Conservation (phyloP, 2,797 vertebrate species). For the Miichthys miiuy region DNA sequence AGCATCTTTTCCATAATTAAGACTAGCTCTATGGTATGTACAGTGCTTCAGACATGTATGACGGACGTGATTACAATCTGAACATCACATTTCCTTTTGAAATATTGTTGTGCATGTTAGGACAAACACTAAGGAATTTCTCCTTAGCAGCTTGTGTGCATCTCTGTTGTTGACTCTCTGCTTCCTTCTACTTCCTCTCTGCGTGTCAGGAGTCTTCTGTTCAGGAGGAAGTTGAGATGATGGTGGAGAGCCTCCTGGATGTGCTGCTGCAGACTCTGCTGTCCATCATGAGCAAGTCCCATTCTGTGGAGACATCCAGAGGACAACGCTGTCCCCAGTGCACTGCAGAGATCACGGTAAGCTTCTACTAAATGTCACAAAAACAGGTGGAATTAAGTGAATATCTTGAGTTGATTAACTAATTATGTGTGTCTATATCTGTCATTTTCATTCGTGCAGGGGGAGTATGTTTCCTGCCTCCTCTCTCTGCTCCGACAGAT, state of each 20-base stretch:
- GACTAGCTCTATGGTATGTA: constrained; percentile 92
- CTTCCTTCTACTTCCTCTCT: not conserved
- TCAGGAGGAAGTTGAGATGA: constrained; percentile 99
- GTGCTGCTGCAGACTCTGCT: constrained; percentile 98
- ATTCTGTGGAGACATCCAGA: constrained; percentile 98
- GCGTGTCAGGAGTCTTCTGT: constrained; percentile 93
- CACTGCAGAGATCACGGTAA: constrained; percentile 94
- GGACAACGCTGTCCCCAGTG: constrained; percentile 99
- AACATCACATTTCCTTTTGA: not conserved
- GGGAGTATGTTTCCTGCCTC: constrained; percentile 98
- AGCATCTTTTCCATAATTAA: constrained; percentile 99
- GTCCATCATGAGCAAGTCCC: constrained; percentile 99
- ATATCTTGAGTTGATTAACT: constrained; percentile 29
- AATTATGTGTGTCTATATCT: constrained; percentile 6
- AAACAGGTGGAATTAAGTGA: constrained; percentile 12
- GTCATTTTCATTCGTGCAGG: constrained; percentile 82
- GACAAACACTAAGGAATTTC: not conserved
- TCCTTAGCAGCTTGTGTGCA: not conserved
- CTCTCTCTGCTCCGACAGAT: constrained; percentile 97
- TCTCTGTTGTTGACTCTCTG: constrained; percentile 4
- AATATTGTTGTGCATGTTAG: not conserved
- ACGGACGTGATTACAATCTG: not conserved
- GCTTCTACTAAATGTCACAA: not conserved
- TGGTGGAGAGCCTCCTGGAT: constrained; percentile 99
- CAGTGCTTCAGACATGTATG: not conserved